A percentile compares a stretch with the other conserved stretches of the same genome.
phyloP scores from a whole-genome alignment of 2,888 invertebrate species.

The Xestia rhomboidea region DNA sequence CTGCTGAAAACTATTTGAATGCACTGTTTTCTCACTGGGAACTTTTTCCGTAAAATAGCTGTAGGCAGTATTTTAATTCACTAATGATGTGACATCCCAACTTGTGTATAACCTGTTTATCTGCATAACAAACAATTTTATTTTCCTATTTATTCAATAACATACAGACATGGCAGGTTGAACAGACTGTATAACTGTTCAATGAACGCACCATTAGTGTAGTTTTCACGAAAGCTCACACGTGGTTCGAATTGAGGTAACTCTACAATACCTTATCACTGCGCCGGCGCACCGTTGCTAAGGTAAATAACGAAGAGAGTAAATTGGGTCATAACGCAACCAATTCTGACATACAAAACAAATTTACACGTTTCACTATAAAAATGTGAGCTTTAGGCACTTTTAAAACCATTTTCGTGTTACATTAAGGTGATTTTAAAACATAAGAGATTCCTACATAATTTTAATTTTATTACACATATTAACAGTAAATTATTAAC shows the following conservation, averaged over 20 bases:
- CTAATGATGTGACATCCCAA: not conserved
- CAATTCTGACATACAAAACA: conserved; percentile 50
- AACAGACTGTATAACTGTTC: conserved; percentile 14
- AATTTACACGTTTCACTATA: conserved; percentile 29
- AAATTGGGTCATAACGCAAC: conserved; percentile 69
- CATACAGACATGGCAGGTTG: conserved; percentile 4
- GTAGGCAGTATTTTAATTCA: not conserved
- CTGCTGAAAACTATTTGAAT: no score
- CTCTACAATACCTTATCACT: conserved; percentile 66
- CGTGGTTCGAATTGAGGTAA: conserved; percentile 53
- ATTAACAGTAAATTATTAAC: conserved; percentile 35
- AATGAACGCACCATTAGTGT: conserved; percentile 25
- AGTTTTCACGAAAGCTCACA: conserved; percentile 54
- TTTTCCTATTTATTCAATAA: not conserved
- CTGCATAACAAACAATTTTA: not conserved
- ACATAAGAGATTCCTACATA: conserved; percentile 39
- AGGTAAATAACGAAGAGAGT: conserved; percentile 71
- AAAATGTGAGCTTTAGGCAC: not conserved
- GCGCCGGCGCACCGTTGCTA: conserved; percentile 65
- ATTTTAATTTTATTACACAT: conserved; percentile 59
- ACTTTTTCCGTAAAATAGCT: not conserved
- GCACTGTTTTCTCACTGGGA: no score
- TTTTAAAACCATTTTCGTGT: conserved; percentile 19
- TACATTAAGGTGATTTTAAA: conserved; percentile 17
- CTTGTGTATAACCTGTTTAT: not conserved